A percentile compares a stretch with the other conserved stretches of the same genome.
These are phyloP conservation scores for Mesocricetus auratus DNA, from an alignment of 2,113 vertebrate species.

Conservation along the genomic window DNA sequence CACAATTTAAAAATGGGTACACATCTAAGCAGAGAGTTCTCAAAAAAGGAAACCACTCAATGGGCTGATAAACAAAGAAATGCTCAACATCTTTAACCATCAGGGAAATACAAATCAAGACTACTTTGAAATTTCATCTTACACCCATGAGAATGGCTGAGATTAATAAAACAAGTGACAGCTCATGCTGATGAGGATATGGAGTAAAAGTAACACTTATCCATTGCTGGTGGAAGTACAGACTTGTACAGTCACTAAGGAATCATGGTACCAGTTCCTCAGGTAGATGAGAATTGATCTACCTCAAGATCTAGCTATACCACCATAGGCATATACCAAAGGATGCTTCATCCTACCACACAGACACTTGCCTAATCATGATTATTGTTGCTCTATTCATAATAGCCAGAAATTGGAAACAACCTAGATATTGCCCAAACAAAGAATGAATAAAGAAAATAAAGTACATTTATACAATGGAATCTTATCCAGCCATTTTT, in stretches of 20 bases:
- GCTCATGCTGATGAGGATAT: background rate
- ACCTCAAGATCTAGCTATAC: too few relatives aligned
- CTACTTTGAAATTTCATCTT: background rate
- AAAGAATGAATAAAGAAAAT: background rate
- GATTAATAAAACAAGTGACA: background rate
- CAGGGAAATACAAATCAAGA: background rate
- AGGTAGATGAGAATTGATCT: background rate
- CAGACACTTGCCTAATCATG: background rate
- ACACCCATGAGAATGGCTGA: background rate
- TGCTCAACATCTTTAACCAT: background rate
- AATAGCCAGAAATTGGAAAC: background rate
- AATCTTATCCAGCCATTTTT: background rate
- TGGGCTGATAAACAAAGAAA: background rate
- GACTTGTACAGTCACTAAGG: background rate
- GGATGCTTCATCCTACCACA: background rate
- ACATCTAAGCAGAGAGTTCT: background rate
- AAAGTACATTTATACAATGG: background rate
- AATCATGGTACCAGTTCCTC: background rate
- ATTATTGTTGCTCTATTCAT: background rate
- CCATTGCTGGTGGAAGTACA: background rate
- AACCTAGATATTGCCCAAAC: background rate
- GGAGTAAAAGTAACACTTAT: background rate
- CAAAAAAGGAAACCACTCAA: background rate
- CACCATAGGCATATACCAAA: background rate
- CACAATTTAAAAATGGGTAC: background rate